Conservation (phyloP, 2,888 invertebrate species). For the Sinelater perroti region DNA sequence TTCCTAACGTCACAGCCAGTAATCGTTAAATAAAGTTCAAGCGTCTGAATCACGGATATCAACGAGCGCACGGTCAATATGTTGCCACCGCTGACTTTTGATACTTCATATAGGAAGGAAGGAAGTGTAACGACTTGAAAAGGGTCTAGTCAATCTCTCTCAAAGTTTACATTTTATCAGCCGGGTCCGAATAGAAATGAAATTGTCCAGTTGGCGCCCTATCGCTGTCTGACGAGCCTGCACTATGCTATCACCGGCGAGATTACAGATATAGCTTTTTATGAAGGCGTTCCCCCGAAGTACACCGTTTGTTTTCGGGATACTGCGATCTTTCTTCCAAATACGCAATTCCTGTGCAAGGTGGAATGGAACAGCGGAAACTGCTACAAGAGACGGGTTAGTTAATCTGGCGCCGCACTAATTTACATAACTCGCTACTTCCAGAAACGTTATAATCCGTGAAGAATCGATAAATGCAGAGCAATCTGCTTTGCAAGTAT, state of each 20-base stretch:
- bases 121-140: slow-evolving; percentile 32
- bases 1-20: no score
- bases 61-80: slow-evolving; percentile 28
- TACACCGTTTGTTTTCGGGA: slow-evolving; percentile 28
- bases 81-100: slow-evolving; percentile 31
- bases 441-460: slow-evolving; percentile 13
- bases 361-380: slow-evolving; percentile 10
- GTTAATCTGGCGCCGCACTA: slow-evolving; percentile 8
- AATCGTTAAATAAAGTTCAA: slow-evolving; percentile 25
- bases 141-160: slow-evolving; percentile 32
- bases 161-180: slow-evolving; percentile 31
- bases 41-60: slow-evolving; percentile 21
- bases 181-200: slow-evolving; percentile 27
- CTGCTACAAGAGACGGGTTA: slow-evolving; percentile 10
- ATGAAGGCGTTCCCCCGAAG: slow-evolving; percentile 24
- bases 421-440: slow-evolving; percentile 11
- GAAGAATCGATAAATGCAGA: slow-evolving; percentile 12
- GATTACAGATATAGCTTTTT: slow-evolving; percentile 31
- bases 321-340: slow-evolving; percentile 27
- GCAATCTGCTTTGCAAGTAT: no score
- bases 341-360: slow-evolving; percentile 18
- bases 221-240: slow-evolving; percentile 19
- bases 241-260: slow-evolving; percentile 25
- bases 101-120: slow-evolving; percentile 25
- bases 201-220: slow-evolving; percentile 29